Base-by-base conservation (phyloP, 2,888 invertebrate genomes). In the Athalia rosae region DNA sequence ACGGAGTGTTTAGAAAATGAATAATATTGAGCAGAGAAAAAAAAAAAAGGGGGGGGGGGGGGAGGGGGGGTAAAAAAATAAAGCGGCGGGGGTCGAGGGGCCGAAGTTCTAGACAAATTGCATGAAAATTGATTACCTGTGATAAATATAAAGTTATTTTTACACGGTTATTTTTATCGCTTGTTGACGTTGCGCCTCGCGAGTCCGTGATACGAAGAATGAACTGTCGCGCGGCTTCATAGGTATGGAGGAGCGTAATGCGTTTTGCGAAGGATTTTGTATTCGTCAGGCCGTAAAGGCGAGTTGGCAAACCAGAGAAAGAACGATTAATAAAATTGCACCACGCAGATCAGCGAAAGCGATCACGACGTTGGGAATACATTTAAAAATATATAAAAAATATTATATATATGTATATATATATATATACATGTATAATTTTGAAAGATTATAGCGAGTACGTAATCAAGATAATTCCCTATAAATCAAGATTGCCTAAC, bases 91-190 rank as follows among this genome's bases (percentile, higher is more conserved):
- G 28, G 28, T 28, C 28, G 28, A n/a, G n/a, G n/a, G n/a, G n/a
- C n/a, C n/a, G n/a, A n/a, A 28, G 28, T 28, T 28, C 28, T 28
- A 28, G 28, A 28, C 28, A 47, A 64, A 64, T 64, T 64, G 47
- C 15, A 13, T 15, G 45, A 64, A 64, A 47, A 64, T 64, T 47
- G 47, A 64, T 64, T 64, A 64, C 47, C 64, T 7, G 7, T 28
- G 47, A 64, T 64, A 64, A 64, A 64, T 64, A 64, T 64, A 45
- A 47, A 28, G 28, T 64, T 47, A 64, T 50, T 13, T 47, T 8
- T 47, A n/a, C 8, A 47, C 64, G 64, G 47, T 64, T 28, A 64
- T 64, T 64, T 47, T 64, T 47, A 64, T 47, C 64, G 64, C 64
- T 64, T 64, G 47, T 64, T 64, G 64, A 64, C 47, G 64, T 28